These are phyloP conservation scores for Gymnodraco acuticeps DNA, from an alignment of 2,797 vertebrate genomes.

Conservation along the genomic window DNA sequence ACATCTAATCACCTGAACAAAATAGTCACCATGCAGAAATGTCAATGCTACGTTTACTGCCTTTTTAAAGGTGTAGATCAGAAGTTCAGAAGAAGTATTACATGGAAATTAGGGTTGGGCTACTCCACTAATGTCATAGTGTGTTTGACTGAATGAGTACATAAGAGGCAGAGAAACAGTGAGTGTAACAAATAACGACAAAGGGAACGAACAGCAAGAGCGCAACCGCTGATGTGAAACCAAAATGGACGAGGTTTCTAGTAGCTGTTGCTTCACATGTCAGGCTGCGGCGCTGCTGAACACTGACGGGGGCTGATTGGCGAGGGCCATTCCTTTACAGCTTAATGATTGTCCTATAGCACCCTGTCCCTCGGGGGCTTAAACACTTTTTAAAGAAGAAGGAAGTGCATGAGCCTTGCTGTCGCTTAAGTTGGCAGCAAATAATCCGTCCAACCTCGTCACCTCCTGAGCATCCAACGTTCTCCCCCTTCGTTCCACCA, in stretches of 20 bases:
- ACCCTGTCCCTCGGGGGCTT: constrained; percentile 58
- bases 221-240: constrained; percentile 57
- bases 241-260: constrained; percentile 54
- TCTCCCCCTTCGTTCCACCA: constrained; percentile 49
- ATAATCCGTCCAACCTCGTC: constrained; percentile 65
- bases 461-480: constrained; percentile 37
- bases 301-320: constrained; percentile 67
- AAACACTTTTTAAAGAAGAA: constrained; percentile 71
- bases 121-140: constrained; percentile 13
- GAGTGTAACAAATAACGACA: constrained; percentile 50
- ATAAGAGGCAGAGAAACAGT: constrained; percentile 35
- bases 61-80: not conserved
- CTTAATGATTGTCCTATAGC: constrained; percentile 60
- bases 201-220: constrained; percentile 53
- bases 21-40: not conserved
- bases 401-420: constrained; percentile 71
- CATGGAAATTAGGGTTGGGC: constrained; percentile 9
- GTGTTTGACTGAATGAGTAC: constrained; percentile 44
- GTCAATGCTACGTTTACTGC: not conserved
- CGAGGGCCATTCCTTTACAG: constrained; percentile 49
- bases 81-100: constrained; percentile 9
- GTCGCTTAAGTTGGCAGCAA: constrained; percentile 71
- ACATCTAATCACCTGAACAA: not conserved
- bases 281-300: constrained; percentile 49
- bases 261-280: constrained; percentile 72